Percentiles rank a stretch among this genome's conserved stretches.
Conservation (phyloP, 2,113 vertebrate species). For the Sterrhoptilus dennistouni region DNA sequence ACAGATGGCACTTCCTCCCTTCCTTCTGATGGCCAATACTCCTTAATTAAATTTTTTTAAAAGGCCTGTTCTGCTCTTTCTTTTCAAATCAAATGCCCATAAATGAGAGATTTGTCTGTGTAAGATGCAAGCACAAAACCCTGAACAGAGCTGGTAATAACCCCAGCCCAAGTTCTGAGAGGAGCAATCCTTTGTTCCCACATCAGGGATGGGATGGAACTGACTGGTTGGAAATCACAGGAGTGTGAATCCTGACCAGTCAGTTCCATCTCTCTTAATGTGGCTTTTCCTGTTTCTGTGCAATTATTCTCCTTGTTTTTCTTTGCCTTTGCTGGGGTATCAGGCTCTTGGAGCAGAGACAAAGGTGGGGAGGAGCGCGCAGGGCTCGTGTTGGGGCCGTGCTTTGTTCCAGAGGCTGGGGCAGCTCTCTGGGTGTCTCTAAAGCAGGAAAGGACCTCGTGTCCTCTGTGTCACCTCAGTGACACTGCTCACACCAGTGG, state of each 20-base stretch:
- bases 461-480: background rate
- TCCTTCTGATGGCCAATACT: background rate
- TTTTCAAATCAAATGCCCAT: background rate
- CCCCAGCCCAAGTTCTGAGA: background rate
- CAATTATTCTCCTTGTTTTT: background rate
- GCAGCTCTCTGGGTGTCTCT: background rate
- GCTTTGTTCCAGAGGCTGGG: background rate
- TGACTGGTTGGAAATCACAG: background rate
- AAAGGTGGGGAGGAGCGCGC: background rate
- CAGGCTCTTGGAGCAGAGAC: background rate
- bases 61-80: background rate
- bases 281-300: background rate
- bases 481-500: background rate
- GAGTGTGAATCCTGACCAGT: background rate
- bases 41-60: background rate
- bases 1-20: background rate
- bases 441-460: background rate
- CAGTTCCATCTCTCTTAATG: background rate
- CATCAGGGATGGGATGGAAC: background rate
- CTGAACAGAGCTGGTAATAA: background rate
- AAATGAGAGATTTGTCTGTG: background rate
- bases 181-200: background rate
- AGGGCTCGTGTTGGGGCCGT: accelerated
- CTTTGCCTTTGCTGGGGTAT: background rate
- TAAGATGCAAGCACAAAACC: background rate